These are phyloP conservation scores for Gymnoscopelus braueri DNA, from an alignment of 2,797 vertebrate species.

Conservation along the genomic window DNA sequence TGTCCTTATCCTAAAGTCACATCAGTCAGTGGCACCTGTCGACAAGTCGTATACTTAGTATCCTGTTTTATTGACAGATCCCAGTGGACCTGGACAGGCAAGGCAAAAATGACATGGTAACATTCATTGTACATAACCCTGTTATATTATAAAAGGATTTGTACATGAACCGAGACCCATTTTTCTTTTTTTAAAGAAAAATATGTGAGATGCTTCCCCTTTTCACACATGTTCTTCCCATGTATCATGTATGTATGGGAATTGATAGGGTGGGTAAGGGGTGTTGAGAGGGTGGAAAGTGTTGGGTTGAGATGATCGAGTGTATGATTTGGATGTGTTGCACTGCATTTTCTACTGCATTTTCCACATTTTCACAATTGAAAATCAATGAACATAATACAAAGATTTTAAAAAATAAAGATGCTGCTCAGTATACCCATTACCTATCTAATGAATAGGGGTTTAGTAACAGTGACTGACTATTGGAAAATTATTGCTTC, in stretches of 20 bases:
- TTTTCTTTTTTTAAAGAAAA: too few relatives aligned
- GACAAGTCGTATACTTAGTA: conserved; percentile 19
- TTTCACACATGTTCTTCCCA: too few relatives aligned
- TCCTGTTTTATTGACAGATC: conserved; percentile 39
- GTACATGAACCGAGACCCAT: too few relatives aligned
- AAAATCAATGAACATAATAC: conserved; percentile 27
- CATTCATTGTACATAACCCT: conserved; percentile 9
- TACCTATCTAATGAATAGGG: conserved; percentile 16
- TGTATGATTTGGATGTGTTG: too few relatives aligned
- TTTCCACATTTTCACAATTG: neutral
- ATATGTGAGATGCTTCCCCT: too few relatives aligned
- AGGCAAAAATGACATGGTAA: conserved; percentile 12
- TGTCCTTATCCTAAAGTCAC: conserved; percentile 18
- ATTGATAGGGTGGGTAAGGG: too few relatives aligned
- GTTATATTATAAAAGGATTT: too few relatives aligned
- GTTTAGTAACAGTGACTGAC: conserved; percentile 55
- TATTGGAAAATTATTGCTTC: conserved; percentile 60
- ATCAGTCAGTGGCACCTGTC: conserved; percentile 37
- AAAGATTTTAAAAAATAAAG: neutral
- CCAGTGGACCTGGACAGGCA: conserved; percentile 30
- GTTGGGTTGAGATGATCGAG: too few relatives aligned
- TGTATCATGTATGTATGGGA: too few relatives aligned
- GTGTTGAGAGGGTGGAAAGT: too few relatives aligned
- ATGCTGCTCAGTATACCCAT: conserved; percentile 48
- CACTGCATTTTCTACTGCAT: too few relatives aligned